Base-by-base conservation (phyloP, 2,797 vertebrate genomes). In the Lutjanus argentimaculatus region DNA sequence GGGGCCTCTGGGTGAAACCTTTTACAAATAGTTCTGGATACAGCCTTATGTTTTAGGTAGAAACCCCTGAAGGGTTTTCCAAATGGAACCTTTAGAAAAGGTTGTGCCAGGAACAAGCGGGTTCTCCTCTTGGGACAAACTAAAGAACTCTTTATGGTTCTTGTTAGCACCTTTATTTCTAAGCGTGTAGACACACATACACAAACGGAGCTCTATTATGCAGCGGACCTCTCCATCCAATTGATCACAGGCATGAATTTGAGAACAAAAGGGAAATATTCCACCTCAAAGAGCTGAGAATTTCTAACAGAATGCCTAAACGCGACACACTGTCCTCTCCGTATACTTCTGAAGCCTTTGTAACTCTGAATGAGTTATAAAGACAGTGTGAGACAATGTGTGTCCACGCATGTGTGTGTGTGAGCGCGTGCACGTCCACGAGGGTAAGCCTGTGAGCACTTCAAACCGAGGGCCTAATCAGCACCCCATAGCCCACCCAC, bases 401-500 rank as follows among this genome's bases (percentile, higher is more conserved):
- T 21, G 53, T 68, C 58, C 8, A n/a, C 7, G 66, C 2, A n/a
- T 57, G 55, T 55, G 64, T 72, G 84, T 73, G 68, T 65, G 61
- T 67, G 71, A 55, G 83, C 7, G 84, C 63, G 62, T 43, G 58
- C 67, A 63, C 81, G 48, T 85, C 56, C 64, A 79, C 69, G 46
- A 88, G 77, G 71, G 84, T 89, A 86, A 90, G 88, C 79, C 51
- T 49, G 84, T 81, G 87, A 92, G 78, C 87, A 90, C 92, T 92
- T 92, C 87, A 93, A 93, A 91, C 91, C 88, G 72, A 88, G 88
- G 90, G 87, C 85, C 92, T 93, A 94, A 95, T 94, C 92, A 94
- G 89, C 88, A 89, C 89, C 92, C 90, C 64, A 74, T 85, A 87
- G 91, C 85, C 91, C 92, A 91, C 94, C 92, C 88, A 93, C 91